phyloP scores from a whole-genome alignment of 1,140 invertebrate genomes.

The Papilio machaon region DNA sequence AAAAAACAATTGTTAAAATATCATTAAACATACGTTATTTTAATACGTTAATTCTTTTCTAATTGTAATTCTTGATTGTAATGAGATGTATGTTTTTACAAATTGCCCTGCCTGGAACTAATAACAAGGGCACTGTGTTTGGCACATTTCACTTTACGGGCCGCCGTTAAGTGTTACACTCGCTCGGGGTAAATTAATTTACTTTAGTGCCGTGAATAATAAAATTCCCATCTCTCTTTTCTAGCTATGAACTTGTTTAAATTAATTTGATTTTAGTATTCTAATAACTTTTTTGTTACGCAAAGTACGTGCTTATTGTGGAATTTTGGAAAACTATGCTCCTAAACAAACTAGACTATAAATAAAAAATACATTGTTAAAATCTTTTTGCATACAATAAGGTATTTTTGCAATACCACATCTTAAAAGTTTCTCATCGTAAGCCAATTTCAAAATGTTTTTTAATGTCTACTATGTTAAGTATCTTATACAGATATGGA shows the following conservation, averaged over 20 bases:
- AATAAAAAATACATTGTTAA: no score
- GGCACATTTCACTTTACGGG: slow-evolving; percentile 21
- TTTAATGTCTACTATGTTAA: not conserved
- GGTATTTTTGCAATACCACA: no score
- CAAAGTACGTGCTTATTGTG: not conserved
- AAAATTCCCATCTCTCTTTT: slow-evolving; percentile 12
- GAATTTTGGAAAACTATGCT: no score
- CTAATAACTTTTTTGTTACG: not conserved
- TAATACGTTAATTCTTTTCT: no score
- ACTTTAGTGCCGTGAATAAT: slow-evolving; percentile 22
- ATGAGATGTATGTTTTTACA: slow-evolving; percentile 13
- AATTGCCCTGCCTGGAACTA: slow-evolving; percentile 4
- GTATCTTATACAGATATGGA: not conserved
- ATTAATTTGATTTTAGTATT: not conserved
- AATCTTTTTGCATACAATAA: no score
- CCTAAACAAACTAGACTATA: no score
- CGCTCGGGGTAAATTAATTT: slow-evolving; percentile 21
- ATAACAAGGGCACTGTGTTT: slow-evolving; percentile 16
- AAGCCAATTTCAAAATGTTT: no score
- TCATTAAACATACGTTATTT: no score
- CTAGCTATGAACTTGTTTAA: not conserved
- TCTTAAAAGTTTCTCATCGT: no score
- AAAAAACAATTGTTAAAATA: no score
- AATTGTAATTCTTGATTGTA: not conserved
- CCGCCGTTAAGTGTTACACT: slow-evolving; percentile 14